Percentiles rank a stretch among this genome's conserved stretches.
phyloP scores from a whole-genome alignment of 2,113 vertebrate genomes.

The Pomatostomus ruficeps region DNA sequence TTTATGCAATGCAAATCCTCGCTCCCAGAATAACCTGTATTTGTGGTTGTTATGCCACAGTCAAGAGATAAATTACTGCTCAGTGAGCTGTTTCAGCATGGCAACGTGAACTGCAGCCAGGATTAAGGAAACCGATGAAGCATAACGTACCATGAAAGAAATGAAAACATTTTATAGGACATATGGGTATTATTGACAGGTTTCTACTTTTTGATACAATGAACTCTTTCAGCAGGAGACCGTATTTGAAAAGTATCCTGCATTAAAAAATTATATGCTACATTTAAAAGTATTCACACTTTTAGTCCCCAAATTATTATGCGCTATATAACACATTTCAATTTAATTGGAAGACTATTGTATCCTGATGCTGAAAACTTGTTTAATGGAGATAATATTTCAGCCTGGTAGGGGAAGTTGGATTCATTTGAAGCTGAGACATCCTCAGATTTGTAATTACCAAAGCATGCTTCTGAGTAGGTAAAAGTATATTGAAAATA shows the following conservation, averaged over 20 bases:
- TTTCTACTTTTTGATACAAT: constrained; percentile 48
- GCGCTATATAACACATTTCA: neutral
- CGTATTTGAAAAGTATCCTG: constrained; percentile 37
- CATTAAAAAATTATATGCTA: constrained; percentile 42
- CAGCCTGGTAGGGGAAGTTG: neutral
- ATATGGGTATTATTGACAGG: constrained; percentile 53
- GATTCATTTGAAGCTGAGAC: neutral
- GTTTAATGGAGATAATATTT: constrained; percentile 36
- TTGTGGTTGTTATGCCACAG: constrained; percentile 52
- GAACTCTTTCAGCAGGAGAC: constrained; percentile 28
- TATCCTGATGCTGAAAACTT: neutral
- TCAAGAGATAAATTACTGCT: constrained; percentile 65
- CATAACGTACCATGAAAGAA: constrained; percentile 58
- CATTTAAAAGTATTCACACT: constrained; percentile 16
- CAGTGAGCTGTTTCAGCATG: constrained; percentile 57
- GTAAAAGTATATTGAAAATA: neutral
- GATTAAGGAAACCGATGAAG: constrained; percentile 62
- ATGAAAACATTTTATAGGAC: constrained; percentile 65
- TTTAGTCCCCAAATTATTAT: neutral
- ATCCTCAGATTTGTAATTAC: constrained; percentile 27
- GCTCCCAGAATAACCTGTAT: constrained; percentile 56
- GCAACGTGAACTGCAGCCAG: constrained; percentile 46
- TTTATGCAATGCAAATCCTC: constrained; percentile 67
- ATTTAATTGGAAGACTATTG: neutral
- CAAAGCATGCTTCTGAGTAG: neutral